Percentiles rank a stretch among this genome's conserved stretches.
Conservation (phyloP, 1,140 invertebrate species). For the Pseudomyrmex dendroicus region DNA sequence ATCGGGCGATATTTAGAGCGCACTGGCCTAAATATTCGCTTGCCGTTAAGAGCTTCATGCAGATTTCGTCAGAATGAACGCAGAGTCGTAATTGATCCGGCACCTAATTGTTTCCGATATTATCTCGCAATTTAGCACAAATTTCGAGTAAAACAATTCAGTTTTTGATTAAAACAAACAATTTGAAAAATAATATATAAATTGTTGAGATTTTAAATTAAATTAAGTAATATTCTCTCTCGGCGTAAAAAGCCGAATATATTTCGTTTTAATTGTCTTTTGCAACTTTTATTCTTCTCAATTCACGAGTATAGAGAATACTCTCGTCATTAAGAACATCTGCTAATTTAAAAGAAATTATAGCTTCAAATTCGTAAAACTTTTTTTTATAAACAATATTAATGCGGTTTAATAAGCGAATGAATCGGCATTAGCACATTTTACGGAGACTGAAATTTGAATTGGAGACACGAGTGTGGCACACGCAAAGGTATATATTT, state of each 20-base stretch:
- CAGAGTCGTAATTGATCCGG: neutral
- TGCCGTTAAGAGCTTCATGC: slow-evolving; percentile 8
- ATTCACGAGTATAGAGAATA: too few species aligned
- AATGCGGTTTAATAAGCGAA: slow-evolving; percentile 2
- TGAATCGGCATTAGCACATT: neutral
- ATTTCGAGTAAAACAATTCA: neutral
- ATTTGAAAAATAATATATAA: neutral
- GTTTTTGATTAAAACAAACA: neutral
- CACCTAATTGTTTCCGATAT: neutral
- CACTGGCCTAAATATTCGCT: slow-evolving; percentile 61
- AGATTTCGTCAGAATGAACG: slow-evolving; percentile 42
- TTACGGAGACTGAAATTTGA: slow-evolving; percentile 10
- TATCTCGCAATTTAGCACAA: neutral
- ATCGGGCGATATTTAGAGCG: slow-evolving; percentile 57
- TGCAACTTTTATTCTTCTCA: neutral
- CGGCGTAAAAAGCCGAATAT: too few species aligned
- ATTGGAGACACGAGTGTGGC: neutral
- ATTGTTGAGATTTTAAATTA: neutral
- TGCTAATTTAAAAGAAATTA: neutral
- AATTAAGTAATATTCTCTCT: neutral
- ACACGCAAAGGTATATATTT: slow-evolving; percentile 8
- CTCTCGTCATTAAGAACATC: neutral
- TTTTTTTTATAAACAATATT: too few species aligned
- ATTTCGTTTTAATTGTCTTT: too few species aligned
- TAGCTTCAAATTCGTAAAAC: neutral